Base-by-base conservation (phyloP, 37 sponge, comb jelly and placozoan genomes). In the Petrosia ficiformis region DNA sequence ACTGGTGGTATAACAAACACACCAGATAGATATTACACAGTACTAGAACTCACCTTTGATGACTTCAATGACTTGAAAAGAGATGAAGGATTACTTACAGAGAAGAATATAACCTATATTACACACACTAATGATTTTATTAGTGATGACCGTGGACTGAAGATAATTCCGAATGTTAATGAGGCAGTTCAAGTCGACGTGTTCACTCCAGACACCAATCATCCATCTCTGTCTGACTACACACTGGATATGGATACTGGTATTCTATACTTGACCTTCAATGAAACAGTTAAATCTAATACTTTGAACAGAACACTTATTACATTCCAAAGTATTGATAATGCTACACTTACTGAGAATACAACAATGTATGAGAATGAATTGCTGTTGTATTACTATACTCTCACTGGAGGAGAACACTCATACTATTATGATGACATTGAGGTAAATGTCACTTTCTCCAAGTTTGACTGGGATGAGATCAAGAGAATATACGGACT, bases 51-150 rank as follows among this genome's bases (percentile, higher is more conserved):
- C 70, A 64, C 81, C n/a, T 19, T 19, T 0, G 34, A 36, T 39
- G 92, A 95, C 43, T 67, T 88, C 60, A 87, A 95, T 76, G 86
- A 92, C 29, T 68, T 95, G 25, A 95, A 95, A 42, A 70, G 96
- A 34, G 77, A 87, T 34, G 92, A 86, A 70, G 82, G 80, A 30
- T 74, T 95, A 21, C 73, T 74, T 2, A 89, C 83, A 24, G 35
- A 39, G 77, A 67, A 4, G 31, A 86, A 88, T 35, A 74, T 79
- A 68, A 82, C 86, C 26, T 93, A 72, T 42, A 78, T 89, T n/a
- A 81, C 84, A 25, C 67, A 72, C 64, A 74, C 80, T 31, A 25
- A 42, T 2, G 25, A 11, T 1, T 74, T 91, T 37, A 81, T 95
- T 28, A 31, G 26, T 0, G 92, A 95, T 75, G 87, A 89, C 26